Percentiles rank a stretch among this genome's conserved stretches.
These are phyloP conservation scores for Papilio protenor DNA, from an alignment of 2,888 invertebrate species.

Conservation along the genomic window DNA sequence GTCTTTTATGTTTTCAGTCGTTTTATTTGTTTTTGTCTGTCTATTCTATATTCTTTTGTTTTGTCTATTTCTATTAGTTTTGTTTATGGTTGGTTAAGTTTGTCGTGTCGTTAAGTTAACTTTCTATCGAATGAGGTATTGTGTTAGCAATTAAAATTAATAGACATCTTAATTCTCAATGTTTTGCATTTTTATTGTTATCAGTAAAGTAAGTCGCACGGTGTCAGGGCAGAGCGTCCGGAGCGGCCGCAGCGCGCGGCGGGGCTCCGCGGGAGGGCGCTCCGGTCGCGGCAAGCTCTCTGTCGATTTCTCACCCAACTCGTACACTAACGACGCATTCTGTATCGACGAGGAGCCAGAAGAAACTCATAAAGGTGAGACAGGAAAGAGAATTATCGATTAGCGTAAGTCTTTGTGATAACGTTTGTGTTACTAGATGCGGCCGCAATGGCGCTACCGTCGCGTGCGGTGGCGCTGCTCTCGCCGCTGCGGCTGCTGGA, in stretches of 20 bases:
- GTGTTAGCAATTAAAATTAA: too few species aligned
- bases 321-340: slow-evolving; percentile 66
- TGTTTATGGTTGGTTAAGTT: too few species aligned
- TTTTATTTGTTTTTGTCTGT: too few species aligned
- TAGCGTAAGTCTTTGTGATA: background rate
- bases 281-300: slow-evolving; percentile 70
- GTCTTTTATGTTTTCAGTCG: too few species aligned
- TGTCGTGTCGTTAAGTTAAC: too few species aligned
- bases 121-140: too few species aligned
- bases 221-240: slow-evolving; percentile 65
- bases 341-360: slow-evolving; percentile 60
- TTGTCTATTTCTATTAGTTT: too few species aligned
- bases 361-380: slow-evolving; percentile 52
- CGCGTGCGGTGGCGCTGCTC: slow-evolving; percentile 65
- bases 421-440: slow-evolving; percentile 39
- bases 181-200: too few species aligned
- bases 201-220: slow-evolving; percentile 49
- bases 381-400: background rate
- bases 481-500: slow-evolving; percentile 86
- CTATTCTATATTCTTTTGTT: too few species aligned
- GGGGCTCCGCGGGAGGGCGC: slow-evolving; percentile 54
- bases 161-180: too few species aligned
- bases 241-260: slow-evolving; percentile 56
- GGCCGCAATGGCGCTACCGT: slow-evolving; percentile 45
- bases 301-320: slow-evolving; percentile 70